Conservation (phyloP, 1,140 invertebrate species). For the Plutomurus gul region DNA sequence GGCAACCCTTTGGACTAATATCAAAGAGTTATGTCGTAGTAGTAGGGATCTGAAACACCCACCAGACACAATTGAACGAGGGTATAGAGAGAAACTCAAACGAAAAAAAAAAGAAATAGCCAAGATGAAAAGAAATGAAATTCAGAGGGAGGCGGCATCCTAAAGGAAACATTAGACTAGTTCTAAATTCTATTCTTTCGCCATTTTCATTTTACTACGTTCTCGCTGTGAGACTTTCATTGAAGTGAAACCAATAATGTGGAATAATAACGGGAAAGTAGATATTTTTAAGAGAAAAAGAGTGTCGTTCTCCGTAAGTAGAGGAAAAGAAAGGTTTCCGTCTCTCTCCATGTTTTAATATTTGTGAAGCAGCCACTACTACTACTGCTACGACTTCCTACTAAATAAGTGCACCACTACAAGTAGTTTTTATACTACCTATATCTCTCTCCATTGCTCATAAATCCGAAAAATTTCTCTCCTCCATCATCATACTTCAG, state of each 20-base stretch:
- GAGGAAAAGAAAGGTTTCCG: background rate
- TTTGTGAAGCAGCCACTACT: background rate
- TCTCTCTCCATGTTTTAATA: background rate
- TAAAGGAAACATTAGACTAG: constrained; percentile 14
- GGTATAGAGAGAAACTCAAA: constrained; percentile 3
- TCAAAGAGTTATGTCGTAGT: background rate
- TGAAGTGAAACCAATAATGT: constrained; percentile 18
- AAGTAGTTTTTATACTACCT: background rate
- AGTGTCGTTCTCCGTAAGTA: background rate
- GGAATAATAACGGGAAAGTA: constrained; percentile 1
- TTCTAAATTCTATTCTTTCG: constrained; percentile 1
- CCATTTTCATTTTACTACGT: background rate
- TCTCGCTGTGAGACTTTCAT: background rate
- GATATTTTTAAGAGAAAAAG: constrained; percentile 12
- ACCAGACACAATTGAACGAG: background rate
- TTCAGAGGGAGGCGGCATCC: background rate
- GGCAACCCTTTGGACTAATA: constrained; percentile 18
- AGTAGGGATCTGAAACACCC: background rate
- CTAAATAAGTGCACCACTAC: too few species aligned
- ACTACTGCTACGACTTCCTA: background rate
- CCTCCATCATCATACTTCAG: background rate
- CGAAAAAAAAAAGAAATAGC: background rate
- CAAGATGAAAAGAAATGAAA: constrained; percentile 18
- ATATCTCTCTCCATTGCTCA: too few species aligned
- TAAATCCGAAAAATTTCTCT: too few species aligned